Evolutionary conservation across 1,140 invertebrate species (phyloP).

Genomic region (Heterodera carotae): DNA sequence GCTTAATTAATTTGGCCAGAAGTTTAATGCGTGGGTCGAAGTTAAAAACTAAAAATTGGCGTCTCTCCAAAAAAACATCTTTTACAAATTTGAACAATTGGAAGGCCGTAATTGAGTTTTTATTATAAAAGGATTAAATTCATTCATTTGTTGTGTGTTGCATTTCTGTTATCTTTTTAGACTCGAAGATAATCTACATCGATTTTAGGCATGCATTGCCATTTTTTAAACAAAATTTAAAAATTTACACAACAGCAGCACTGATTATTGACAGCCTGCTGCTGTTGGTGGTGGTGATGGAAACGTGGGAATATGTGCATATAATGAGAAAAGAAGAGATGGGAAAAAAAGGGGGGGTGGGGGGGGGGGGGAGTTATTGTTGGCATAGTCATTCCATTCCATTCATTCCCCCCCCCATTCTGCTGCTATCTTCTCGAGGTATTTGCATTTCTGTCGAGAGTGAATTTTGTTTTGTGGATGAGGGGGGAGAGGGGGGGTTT

Average conservation of each 20-base stretch:
- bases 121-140: not conserved
- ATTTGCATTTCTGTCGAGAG: conserved; percentile 2
- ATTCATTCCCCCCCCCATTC: not conserved
- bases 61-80: too few relatives aligned
- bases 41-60: too few relatives aligned
- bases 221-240: not conserved
- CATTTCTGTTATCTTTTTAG: too few relatives aligned
- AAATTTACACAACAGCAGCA: not conserved
- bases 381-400: not conserved
- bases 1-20: too few relatives aligned
- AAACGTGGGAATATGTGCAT: not conserved
- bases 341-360: not conserved
- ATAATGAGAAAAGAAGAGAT: not conserved
- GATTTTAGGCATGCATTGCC: not conserved
- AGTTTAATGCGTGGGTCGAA: too few relatives aligned
- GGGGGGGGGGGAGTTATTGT: not conserved
- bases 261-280: not conserved
- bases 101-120: not conserved
- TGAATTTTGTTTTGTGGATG: not conserved
- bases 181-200: too few relatives aligned
- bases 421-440: too few relatives aligned
- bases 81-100: too few relatives aligned
- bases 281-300: too few relatives aligned
- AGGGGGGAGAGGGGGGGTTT: too few relatives aligned
- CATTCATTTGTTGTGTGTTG: too few relatives aligned